Evolutionary conservation across 92 coral and sea anemone genomes (phyloP), one percentile per base, ranked within the genome.

Genomic region (Epizoanthus ramosus): DNA sequence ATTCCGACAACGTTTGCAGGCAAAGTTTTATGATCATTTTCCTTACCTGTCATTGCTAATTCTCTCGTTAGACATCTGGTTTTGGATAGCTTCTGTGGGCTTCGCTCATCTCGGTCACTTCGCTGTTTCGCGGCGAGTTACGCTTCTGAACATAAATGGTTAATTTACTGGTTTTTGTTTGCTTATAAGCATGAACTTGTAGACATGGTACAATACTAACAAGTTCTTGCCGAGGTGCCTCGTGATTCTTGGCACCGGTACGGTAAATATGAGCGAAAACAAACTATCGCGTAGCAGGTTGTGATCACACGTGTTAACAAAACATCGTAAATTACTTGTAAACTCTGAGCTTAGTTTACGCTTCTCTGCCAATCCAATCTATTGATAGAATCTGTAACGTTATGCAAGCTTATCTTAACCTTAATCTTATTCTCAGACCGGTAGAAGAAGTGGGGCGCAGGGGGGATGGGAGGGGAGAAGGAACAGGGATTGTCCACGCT

Each of bases 21-120:
- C 25, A 60, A 50, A 19, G 63, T 14, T 25, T 59, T 37, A 58
- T 14, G 24, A 16, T 61, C 70, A 0, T 41, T 28, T 12, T 13
- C 61, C 41, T 61, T 77, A 77, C 82, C 82, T 24, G 68, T 60
- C 58, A 77, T 77, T 16, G 14, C 8, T 41, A 4, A 19, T 41
- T 77, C 58, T 60, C 71, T 77, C 57, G 33, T 77, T 69, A 77
- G 82, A 77, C 82, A 77, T 77, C 63, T 77, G 82, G 57, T 43
- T 61, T 47, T 61, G 41, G 52, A 60, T 13, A 57, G 23, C 33
- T 21, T 5, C 17, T 18, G 15, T 15, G 16, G 15, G 16, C 16
- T 13, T 72, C 41, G 13, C 25, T 61, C 82, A 77, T 77, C 35
- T 35, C 81, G 60, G 14, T 59, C 68, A 17, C 57, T 16, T 75